Base-by-base conservation (phyloP, 2,888 invertebrate genomes). In the Diaprepes abbreviatus region DNA sequence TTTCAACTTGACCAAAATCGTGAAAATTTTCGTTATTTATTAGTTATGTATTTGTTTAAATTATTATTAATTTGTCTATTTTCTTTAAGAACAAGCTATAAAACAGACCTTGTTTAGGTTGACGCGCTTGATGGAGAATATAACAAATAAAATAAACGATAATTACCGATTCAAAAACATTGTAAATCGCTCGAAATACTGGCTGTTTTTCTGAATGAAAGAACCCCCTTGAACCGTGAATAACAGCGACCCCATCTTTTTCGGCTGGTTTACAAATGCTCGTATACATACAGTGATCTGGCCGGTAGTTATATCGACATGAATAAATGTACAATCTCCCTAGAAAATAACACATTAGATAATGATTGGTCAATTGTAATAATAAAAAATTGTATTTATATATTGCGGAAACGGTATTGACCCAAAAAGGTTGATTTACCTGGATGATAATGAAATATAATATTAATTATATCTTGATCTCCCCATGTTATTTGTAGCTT, bases 281-380 rank as follows among this genome's bases (percentile, higher is more conserved):
- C 85, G 93, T 93, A 81, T 97, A 98, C 93, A 95, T 95, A 84
- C 98, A 98, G 84, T 97, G 97, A 85, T 98, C 97, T 1, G 96
- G 92, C 54, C 97, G 90, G 85, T 93, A 97, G 84, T 98, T 98
- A 85, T 92, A 95, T 70, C 93, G 89, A 81, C 97, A 98, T 0
- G 93, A 88, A 81, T 94, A 90, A 66, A 93, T 86, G 75, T 89
- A 90, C 63, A 97, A 87, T 77, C 92, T 92, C 74, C 92, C 93
- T 89, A 83, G 77, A 87, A 82, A 64, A n/a, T n/a, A n/a, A n/a
- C n/a, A n/a, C n/a, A n/a, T n/a, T n/a, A n/a, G n/a, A n/a, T n/a
- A n/a, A n/a, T n/a, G n/a, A n/a, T n/a, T n/a, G n/a, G n/a, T n/a
- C n/a, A n/a, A n/a, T n/a, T n/a, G n/a, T n/a, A n/a, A n/a, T n/a